Conservation (phyloP, 2,113 vertebrate species). For the Hippopotamus amphibius region DNA sequence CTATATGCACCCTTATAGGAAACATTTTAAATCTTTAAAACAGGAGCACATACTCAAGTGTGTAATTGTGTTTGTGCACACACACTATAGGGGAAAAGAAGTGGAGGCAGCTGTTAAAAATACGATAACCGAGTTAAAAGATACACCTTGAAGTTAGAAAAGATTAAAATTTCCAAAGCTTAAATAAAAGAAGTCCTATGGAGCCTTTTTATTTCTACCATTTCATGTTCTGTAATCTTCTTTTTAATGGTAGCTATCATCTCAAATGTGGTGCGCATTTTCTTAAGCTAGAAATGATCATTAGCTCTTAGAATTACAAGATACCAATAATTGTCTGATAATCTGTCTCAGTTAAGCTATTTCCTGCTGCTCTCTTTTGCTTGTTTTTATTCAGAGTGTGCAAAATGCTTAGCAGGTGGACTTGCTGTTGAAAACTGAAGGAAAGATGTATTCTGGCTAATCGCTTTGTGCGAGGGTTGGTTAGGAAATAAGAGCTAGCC, state of each 20-base stretch:
- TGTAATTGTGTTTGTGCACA: not conserved
- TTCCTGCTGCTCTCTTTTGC: slow-evolving; percentile 73
- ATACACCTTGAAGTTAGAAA: not conserved
- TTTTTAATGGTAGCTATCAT: slow-evolving; percentile 60
- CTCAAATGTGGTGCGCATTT: slow-evolving; percentile 73
- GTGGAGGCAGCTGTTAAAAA: not conserved
- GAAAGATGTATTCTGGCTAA: slow-evolving; percentile 80
- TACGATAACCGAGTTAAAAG: not conserved
- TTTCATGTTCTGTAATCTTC: not conserved
- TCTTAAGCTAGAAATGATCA: slow-evolving; percentile 80
- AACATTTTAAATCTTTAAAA: not conserved
- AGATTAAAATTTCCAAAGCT: slow-evolving; percentile 11
- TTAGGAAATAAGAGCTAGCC: slow-evolving; percentile 59
- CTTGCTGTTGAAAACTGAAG: slow-evolving; percentile 79
- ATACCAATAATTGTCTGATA: slow-evolving; percentile 79
- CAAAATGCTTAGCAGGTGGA: slow-evolving; percentile 82
- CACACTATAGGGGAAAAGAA: not conserved
- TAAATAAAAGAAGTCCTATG: slow-evolving; percentile 20
- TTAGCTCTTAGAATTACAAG: slow-evolving; percentile 78
- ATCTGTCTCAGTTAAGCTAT: slow-evolving; percentile 70
- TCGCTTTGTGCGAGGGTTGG: slow-evolving; percentile 60
- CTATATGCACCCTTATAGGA: not conserved
- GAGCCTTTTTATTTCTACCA: slow-evolving; percentile 32
- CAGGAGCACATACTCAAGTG: rapidly evolving
- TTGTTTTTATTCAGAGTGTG: slow-evolving; percentile 78